Evolutionary conservation across 2,888 invertebrate species (phyloP), one percentile per base, ranked within the genome.

Genomic region (Tanaodytes sp.): DNA sequence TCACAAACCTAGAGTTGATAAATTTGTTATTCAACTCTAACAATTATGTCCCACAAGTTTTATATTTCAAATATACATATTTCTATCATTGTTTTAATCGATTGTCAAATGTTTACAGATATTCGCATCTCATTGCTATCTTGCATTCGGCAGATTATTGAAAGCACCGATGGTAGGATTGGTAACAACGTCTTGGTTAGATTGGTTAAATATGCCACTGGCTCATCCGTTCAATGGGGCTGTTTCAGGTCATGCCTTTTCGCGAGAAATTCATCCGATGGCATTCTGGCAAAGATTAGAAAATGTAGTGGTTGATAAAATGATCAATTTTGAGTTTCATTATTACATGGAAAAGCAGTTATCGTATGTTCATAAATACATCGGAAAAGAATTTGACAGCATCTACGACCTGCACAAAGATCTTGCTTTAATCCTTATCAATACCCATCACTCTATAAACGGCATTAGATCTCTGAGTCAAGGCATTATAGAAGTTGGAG

Each of bases 401-500:
- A 72, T 79, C 3, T 36, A 20, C 5, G 82, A 82, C 0, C 40
- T 83, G 2, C 67, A 79, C 20, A 76, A 73, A 14, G 83, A 86
- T 48, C 31, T 86, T 43, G 55, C 80, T 1, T 36, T 86, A 2
- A 73, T 87, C 27, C 82, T 88, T 61, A 82, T 88, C 0, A 89
- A 89, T 75, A 87, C 88, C 18, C 88, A 89, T 79, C 86, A 87
- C 71, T 86, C 87, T 1, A 68, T 89, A 16, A 87, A 86, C 61
- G 88, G 88, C 0, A 82, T 87, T 0, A 86, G 86, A 52, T 85
- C 88, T 0, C 73, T 85, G 49, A 85, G 86, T 0, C 85, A 87
- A 0, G 85, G 86, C 40, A 81, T 89, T 12, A 79, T 90, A 19
- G 88, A 89, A 77, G 78, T 89, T 55, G 89, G 88, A 2, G 89